A percentile compares a stretch with the other conserved stretches of the same genome.
phyloP scores from a whole-genome alignment of 2,797 vertebrate species.

The Sciurus vulgaris region DNA sequence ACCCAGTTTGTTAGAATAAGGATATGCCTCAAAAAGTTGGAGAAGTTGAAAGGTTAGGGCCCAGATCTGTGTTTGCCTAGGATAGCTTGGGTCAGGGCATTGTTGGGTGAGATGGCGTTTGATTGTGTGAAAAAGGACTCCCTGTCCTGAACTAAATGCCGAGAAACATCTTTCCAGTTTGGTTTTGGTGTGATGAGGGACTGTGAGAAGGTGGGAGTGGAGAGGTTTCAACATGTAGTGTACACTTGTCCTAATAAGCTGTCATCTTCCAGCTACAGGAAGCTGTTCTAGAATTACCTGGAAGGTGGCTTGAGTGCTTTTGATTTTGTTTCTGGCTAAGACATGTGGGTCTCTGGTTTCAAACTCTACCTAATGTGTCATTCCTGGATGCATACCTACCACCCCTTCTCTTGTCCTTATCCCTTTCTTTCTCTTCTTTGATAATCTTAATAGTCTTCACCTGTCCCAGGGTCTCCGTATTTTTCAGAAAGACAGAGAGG shows the following conservation, averaged over 20 bases:
- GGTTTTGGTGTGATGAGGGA: not conserved
- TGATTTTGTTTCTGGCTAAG: not conserved
- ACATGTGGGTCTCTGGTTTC: not conserved
- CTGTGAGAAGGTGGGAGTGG: not conserved
- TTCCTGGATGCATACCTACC: not conserved
- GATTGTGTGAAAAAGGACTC: not conserved
- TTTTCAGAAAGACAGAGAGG: not conserved
- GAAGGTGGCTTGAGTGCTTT: not conserved
- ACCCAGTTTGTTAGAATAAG: not conserved
- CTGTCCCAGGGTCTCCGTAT: not conserved
- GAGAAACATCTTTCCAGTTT: not conserved
- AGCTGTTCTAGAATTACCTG: not conserved
- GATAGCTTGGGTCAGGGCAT: accelerated
- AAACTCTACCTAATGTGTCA: not conserved
- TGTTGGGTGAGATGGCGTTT: not conserved
- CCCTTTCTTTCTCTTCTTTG: not conserved
- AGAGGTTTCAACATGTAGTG: not conserved
- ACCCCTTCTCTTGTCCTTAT: not conserved
- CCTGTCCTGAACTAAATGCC: not conserved
- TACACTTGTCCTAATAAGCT: not conserved
- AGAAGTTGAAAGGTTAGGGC: not conserved
- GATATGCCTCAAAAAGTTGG: not conserved
- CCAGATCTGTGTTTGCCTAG: not conserved
- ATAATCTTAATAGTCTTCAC: not conserved
- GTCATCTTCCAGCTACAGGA: not conserved